A percentile compares a stretch with the other conserved stretches of the same genome.
phyloP scores from a whole-genome alignment of 2,888 invertebrate species.

The Lepidocyrtoides sp. region DNA sequence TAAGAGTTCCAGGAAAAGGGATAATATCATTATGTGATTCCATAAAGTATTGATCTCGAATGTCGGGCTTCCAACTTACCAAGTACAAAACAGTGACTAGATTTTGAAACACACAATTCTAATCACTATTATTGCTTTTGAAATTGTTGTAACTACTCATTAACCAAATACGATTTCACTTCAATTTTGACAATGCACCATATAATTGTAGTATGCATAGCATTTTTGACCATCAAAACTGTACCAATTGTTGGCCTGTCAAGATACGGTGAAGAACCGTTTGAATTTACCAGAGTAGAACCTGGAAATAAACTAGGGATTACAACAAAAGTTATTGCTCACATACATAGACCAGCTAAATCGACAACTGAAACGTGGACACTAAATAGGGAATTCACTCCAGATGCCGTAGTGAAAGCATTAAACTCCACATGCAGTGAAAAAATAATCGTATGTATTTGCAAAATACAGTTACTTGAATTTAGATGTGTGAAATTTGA shows the following conservation, averaged over 20 bases:
- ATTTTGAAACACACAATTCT: no score
- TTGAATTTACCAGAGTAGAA: constrained; percentile 47
- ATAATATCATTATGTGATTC: no score
- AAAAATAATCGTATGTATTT: constrained; percentile 26
- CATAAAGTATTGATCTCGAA: no score
- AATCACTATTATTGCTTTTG: no score
- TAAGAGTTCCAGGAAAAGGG: no score
- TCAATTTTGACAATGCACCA: background rate
- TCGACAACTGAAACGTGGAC: constrained; percentile 20
- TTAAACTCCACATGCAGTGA: constrained; percentile 15
- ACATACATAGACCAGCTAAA: constrained; percentile 50
- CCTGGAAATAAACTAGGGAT: constrained; percentile 60
- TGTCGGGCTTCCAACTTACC: no score
- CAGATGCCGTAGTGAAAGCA: background rate
- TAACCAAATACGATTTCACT: background rate
- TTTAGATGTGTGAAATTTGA: no score
- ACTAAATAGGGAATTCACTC: constrained; percentile 58
- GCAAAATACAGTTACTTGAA: no score
- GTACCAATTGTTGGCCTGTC: background rate
- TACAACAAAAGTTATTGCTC: constrained; percentile 58
- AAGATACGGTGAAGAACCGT: background rate
- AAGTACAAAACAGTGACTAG: no score
- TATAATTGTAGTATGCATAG: background rate
- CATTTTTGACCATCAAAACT: background rate
- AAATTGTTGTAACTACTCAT: no score